Base-by-base conservation (phyloP, 30 jellyfish, hydroid and myxozoan species). In the Turritopsis rubra region DNA sequence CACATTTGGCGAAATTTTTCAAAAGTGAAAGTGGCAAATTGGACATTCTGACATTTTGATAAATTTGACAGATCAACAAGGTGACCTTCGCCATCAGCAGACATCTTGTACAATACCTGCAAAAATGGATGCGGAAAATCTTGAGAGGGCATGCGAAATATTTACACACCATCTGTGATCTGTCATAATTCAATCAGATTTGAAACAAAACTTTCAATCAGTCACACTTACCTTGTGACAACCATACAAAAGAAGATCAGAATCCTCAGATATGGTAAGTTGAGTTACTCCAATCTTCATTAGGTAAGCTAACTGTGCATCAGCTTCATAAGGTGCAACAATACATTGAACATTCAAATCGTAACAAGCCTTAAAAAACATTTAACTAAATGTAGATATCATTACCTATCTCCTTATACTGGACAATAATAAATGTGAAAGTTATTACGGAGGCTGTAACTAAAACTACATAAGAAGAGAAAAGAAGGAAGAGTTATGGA, bases 281-380 rank as follows among this genome's bases (percentile, higher is more conserved):
- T 88, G 88, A 13, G 97, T 90, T 18, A 87, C 85, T 28, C 96
- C 97, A 75, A 88, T 90, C 86, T 83, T 90, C 83, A 85, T 89
- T 19, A 95, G 83, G 81, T 86, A 95, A 71, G 99, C 99, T 68
- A 95, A 87, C 83, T 95, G 99, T 0, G 99, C 99, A 90, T 95
- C 99, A 19, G 99, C 99, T 84, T 95, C 99, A 73, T 89, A 95
- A 5, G 99, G 99, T 24, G 99, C 99, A 13, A 95, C 99, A 28
- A 95, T 73, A 72, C 98, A 95, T 52, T 75, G 53, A n/a, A 95
- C 96, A 68, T 79, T 82, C 85, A 86, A 72, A 75, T 77, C 85
- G n/a, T 88, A 52, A 72, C 99, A 95, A 21, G 95, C 99, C 99
- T 95, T 21, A 23, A 79, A 52, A 19, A 71, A 84, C 52, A 26